Percentiles rank a stretch among this genome's conserved stretches.
Conservation (phyloP, 2,113 vertebrate genomes). For the Rhynchomys soricoides region DNA sequence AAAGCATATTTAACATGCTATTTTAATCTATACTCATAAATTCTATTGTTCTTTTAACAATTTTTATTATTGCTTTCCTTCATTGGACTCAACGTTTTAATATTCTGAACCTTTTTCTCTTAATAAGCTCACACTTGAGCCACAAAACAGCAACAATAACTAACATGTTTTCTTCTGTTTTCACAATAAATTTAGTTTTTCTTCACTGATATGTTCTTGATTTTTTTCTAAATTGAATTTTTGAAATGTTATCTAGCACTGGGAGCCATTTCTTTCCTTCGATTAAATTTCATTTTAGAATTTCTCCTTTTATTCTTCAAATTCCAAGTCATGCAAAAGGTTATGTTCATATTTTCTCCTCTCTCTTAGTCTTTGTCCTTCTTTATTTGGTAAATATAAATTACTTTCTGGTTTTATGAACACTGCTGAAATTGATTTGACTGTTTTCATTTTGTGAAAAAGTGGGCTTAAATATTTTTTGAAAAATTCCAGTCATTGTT, state of each 20-base stretch:
- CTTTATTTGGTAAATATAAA: constrained; percentile 74
- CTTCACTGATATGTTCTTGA: constrained; percentile 75
- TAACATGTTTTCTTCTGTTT: constrained; percentile 2
- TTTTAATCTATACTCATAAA: constrained; percentile 66
- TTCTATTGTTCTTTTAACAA: constrained; percentile 60
- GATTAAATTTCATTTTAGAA: constrained; percentile 66
- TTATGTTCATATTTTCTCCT: constrained; percentile 67
- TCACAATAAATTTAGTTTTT: constrained; percentile 69
- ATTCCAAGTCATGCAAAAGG: constrained; percentile 59
- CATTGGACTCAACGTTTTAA: constrained; percentile 32
- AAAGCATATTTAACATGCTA: constrained; percentile 32
- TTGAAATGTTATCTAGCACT: constrained; percentile 59
- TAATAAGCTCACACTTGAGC: constrained; percentile 38
- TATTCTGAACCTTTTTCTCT: constrained; percentile 58
- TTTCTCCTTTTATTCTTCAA: constrained; percentile 72
- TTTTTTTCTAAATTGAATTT: constrained; percentile 76
- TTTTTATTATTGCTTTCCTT: constrained; percentile 58
- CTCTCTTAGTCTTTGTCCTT: constrained; percentile 76
- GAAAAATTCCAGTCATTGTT: constrained; percentile 13
- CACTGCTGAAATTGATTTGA: constrained; percentile 64
- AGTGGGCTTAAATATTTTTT: constrained; percentile 55
- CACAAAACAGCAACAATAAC: constrained; percentile 39
- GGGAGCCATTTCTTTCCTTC: constrained; percentile 63
- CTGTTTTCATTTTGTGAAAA: constrained; percentile 72
- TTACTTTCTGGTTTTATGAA: constrained; percentile 73